Base-by-base conservation (phyloP, 1,140 invertebrate genomes). In the Anagrus nilaparvatae region DNA sequence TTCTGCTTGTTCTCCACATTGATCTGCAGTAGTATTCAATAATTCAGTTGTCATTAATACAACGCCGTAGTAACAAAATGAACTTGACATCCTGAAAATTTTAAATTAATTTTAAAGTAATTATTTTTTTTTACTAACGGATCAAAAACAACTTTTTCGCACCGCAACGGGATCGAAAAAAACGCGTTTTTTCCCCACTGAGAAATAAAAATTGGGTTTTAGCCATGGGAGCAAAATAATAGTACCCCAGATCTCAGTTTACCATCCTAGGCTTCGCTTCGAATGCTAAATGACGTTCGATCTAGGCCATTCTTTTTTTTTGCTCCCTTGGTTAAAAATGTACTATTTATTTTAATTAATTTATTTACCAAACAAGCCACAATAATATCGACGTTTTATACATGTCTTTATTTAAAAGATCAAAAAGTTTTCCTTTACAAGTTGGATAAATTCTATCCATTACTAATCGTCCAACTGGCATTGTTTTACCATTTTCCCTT, bases 31-130 rank as follows among this genome's bases (percentile, higher is more conserved):
- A 13, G 71, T 74, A 55, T 89, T 84, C 66, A 97, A 88, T 20
- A 97, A 68, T 65, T 96, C 92, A 2, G 92, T 96, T 1, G 91
- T 93, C 79, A 97, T 90, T 30, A 97, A 67, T 4, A 97, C 91
- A 24, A 96, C 74, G 2, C 93, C 93, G 62, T 97, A 97, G 60
- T 97, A 97, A 52, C 87, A 93, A 67, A 97, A 96, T 2, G 92
- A 89, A 67, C 89, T 92, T 0, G 85, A 78, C 70, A 91, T 82
- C 89, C 89, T 92, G 56, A 31, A 61, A 69, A 41, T 41, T 43
- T 43, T 46, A 16, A 24, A 30, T 27, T 41, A 45, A 28, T 13
- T 36, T 43, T 17, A 28, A 13, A 30, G 4, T 30, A 13, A 30
- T 30, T 30, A 0, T 16, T 3, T 36, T 36, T 13, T 25, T 13